phyloP scores from a whole-genome alignment of 2,888 invertebrate genomes.

The Temnothorax rugatulus region DNA sequence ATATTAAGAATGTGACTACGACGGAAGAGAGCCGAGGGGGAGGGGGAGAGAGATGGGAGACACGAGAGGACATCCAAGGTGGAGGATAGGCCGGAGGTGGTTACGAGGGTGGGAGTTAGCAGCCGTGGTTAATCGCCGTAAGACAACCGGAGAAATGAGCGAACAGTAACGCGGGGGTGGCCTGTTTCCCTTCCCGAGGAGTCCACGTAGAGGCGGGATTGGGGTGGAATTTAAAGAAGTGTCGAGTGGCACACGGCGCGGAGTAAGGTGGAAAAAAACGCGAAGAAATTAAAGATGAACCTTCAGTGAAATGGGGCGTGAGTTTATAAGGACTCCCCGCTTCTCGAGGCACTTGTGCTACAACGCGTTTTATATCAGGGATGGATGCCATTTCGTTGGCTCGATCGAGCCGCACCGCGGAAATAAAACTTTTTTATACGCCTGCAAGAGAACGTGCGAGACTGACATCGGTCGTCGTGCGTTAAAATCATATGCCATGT shows the following conservation, averaged over 20 bases:
- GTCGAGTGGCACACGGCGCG: constrained; percentile 78
- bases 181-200: constrained; percentile 55
- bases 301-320: constrained; percentile 85
- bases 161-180: constrained; percentile 80
- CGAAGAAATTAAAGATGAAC: constrained; percentile 86
- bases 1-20: constrained; percentile 86
- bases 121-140: constrained; percentile 86
- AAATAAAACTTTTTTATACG: constrained; percentile 60
- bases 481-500: not conserved
- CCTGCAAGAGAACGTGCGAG: not conserved
- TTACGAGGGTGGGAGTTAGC: constrained; percentile 72
- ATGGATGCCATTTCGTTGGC: constrained; percentile 59
- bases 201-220: constrained; percentile 62
- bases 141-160: constrained; percentile 86
- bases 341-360: constrained; percentile 65
- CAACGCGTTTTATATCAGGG: constrained; percentile 63
- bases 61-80: constrained; percentile 62
- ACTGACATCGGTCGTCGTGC: not conserved
- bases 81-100: constrained; percentile 63
- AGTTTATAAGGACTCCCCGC: constrained; percentile 83
- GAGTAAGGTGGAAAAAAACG: constrained; percentile 78
- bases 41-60: constrained; percentile 31
- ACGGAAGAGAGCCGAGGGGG: constrained; percentile 70
- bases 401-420: constrained; percentile 58
- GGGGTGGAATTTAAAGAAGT: constrained; percentile 84